phyloP scores from a whole-genome alignment of 2,797 vertebrate genomes.

The Anabas testudineus region DNA sequence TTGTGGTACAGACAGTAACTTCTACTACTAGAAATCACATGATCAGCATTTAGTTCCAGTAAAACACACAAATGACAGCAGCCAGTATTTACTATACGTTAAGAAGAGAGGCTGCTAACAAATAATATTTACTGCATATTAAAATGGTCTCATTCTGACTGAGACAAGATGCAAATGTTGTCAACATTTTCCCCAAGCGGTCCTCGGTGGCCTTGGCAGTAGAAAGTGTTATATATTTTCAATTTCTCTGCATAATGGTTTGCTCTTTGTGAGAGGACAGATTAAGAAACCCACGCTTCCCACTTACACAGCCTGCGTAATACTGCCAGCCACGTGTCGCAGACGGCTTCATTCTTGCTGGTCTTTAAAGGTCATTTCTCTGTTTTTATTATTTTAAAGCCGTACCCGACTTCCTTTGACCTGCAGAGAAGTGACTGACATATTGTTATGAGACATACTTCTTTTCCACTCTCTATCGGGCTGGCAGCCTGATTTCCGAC shows the following conservation, averaged over 20 bases:
- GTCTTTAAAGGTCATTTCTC: slow-evolving; percentile 8
- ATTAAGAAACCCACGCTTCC: not conserved
- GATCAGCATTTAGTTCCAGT: too few relatives aligned
- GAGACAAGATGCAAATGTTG: not conserved
- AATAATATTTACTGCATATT: too few relatives aligned
- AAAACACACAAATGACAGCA: too few relatives aligned
- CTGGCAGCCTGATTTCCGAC: too few relatives aligned
- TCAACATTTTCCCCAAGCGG: not conserved
- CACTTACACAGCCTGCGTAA: slow-evolving; percentile 1
- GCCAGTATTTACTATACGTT: too few relatives aligned
- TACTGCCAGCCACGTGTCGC: not conserved
- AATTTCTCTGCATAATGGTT: slow-evolving; percentile 1
- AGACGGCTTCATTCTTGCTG: not conserved
- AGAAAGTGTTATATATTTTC: not conserved
- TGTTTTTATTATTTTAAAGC: not conserved
- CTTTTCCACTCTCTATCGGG: too few relatives aligned
- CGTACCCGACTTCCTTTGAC: not conserved
- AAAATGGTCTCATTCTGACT: not conserved
- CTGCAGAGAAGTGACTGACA: not conserved
- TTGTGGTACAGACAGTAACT: too few relatives aligned
- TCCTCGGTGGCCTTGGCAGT: slow-evolving; percentile 4
- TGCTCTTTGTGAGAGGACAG: slow-evolving; percentile 3
- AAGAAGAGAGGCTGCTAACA: too few relatives aligned
- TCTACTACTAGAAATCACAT: too few relatives aligned
- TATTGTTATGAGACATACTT: not conserved